Percentiles rank a stretch among this genome's conserved stretches.
Evolutionary conservation across 2,888 invertebrate species (phyloP).

Genomic region (Napeogenes inachia): DNA sequence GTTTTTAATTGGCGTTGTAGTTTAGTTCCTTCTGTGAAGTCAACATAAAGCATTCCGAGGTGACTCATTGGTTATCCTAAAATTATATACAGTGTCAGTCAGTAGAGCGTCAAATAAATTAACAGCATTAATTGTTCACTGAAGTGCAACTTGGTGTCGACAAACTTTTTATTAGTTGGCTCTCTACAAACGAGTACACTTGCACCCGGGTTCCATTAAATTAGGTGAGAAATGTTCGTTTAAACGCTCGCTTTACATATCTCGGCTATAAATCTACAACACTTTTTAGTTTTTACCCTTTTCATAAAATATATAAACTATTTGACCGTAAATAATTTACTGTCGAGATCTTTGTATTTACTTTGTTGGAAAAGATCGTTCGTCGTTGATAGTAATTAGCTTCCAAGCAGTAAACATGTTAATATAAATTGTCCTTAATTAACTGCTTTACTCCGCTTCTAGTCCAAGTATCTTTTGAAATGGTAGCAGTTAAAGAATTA

Average conservation of each 20-base stretch:
- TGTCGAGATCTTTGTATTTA: conserved; percentile 1
- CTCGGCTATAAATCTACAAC: conserved; percentile 47
- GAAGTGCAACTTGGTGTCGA: conserved; percentile 41
- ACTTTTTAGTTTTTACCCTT: conserved; percentile 31
- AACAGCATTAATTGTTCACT: conserved; percentile 42
- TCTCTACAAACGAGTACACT: conserved; percentile 36
- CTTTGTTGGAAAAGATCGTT: conserved; percentile 45
- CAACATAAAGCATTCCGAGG: conserved; percentile 40
- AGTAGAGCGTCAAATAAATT: conserved; percentile 47
- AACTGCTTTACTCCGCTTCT: conserved; percentile 61
- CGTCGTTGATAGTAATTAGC: conserved; percentile 52
- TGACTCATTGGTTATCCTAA: conserved; percentile 43
- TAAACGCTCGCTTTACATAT: conserved; percentile 58
- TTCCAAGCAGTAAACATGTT: conserved; percentile 59
- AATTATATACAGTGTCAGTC: conserved; percentile 28
- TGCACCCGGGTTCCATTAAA: conserved; percentile 47
- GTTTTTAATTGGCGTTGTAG: conserved; percentile 62
- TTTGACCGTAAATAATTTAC: conserved; percentile 3
- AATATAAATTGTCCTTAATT: conserved; percentile 69
- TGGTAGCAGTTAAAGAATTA: conserved; percentile 48
- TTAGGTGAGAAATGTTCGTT: conserved; percentile 58
- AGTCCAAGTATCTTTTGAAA: conserved; percentile 58
- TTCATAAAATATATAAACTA: conserved; percentile 3
- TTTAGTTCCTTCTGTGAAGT: conserved; percentile 50
- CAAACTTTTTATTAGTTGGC: conserved; percentile 52